phyloP scores from a whole-genome alignment of 1,140 invertebrate species.

The Cyrtorhinus lividipennis region DNA sequence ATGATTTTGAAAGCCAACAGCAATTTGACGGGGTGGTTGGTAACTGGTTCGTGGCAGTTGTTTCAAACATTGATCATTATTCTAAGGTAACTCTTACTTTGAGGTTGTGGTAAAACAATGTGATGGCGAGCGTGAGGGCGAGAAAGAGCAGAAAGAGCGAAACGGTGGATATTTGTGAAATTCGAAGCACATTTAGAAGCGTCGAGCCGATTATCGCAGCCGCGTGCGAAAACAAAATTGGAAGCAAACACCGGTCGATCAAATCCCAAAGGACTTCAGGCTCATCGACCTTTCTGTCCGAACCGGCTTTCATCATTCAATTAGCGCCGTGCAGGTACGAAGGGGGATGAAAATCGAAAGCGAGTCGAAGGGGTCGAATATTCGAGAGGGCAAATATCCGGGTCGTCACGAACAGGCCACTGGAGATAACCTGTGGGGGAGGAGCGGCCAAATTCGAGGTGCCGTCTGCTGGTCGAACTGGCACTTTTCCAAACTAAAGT shows the following conservation, averaged over 20 bases:
- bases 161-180: slow-evolving; percentile 56
- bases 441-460: too few species aligned
- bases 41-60: too few species aligned
- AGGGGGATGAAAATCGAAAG: neutral
- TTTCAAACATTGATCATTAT: too few species aligned
- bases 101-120: slow-evolving; percentile 65
- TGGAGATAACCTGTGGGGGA: too few species aligned
- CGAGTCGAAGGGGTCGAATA: neutral
- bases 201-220: slow-evolving; percentile 54
- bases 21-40: too few species aligned
- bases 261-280: slow-evolving; percentile 50
- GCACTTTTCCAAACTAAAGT: too few species aligned
- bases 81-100: too few species aligned
- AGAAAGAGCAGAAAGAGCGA: slow-evolving; percentile 58
- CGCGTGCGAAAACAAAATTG: slow-evolving; percentile 59
- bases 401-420: too few species aligned
- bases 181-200: slow-evolving; percentile 48
- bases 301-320: slow-evolving; percentile 22
- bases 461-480: too few species aligned
- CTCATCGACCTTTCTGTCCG: neutral
- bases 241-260: slow-evolving; percentile 57
- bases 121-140: slow-evolving; percentile 47
- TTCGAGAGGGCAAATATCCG: too few species aligned
- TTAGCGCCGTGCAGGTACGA: neutral
- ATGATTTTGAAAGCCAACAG: too few species aligned